phyloP scores from a whole-genome alignment of 2,797 vertebrate species.

The Crotalus adamanteus region DNA sequence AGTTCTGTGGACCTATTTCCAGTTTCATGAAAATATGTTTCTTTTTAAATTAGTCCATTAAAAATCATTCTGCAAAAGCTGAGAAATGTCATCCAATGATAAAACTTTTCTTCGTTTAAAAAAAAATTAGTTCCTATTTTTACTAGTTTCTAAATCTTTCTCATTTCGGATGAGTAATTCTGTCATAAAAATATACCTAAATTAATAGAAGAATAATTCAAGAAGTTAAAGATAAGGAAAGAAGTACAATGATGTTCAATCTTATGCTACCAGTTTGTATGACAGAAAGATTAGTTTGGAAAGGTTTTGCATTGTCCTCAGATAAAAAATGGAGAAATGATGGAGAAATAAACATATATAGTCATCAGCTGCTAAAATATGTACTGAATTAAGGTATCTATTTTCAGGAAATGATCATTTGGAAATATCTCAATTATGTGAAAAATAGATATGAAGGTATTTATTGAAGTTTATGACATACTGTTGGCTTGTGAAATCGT shows the following conservation, averaged over 20 bases:
- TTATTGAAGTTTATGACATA: neutral
- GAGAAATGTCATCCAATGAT: constrained; percentile 89
- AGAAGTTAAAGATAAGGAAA: constrained; percentile 16
- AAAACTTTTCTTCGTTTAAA: constrained; percentile 29
- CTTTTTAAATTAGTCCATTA: constrained; percentile 80
- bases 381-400: neutral
- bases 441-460: neutral
- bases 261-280: neutral
- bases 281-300: neutral
- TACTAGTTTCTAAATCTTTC: neutral
- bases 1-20: constrained; percentile 85
- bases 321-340: neutral
- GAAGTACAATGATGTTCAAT: neutral
- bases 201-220: neutral
- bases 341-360: neutral
- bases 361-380: neutral
- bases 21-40: constrained; percentile 88
- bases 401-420: neutral
- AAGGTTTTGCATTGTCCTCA: neutral
- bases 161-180: neutral
- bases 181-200: constrained; percentile 7
- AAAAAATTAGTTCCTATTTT: constrained; percentile 15
- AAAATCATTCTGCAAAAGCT: constrained; percentile 74
- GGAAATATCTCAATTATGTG: neutral
- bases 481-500: neutral